Evolutionary conservation across 2,113 vertebrate genomes (phyloP).

Genomic region (Bothrops jararaca): DNA sequence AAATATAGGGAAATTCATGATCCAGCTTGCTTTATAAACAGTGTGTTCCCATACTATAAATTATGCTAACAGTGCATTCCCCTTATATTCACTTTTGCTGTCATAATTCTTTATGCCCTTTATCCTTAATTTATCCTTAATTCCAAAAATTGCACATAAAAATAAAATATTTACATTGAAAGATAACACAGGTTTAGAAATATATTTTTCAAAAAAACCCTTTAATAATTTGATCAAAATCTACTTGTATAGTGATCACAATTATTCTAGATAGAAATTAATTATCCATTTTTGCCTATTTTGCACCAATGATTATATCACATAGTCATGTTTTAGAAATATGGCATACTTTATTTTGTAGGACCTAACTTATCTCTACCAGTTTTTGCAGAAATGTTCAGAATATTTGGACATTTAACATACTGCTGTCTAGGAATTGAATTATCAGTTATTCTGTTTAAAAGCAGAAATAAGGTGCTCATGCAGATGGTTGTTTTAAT

Average conservation of each 20-base stretch:
- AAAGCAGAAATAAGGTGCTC: not conserved
- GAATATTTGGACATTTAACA: not conserved
- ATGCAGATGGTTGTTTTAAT: not conserved
- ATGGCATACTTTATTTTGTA: not conserved
- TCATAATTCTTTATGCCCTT: not conserved
- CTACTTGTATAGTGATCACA: not conserved
- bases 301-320: not conserved
- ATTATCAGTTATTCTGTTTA: not conserved
- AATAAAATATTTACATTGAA: not conserved
- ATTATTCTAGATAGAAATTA: not conserved
- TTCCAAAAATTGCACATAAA: not conserved
- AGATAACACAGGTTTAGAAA: not conserved
- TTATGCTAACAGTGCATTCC: not conserved
- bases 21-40: not conserved
- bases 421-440: too few relatives aligned
- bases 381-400: not conserved
- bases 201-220: not conserved
- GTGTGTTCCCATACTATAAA: not conserved
- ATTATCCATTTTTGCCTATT: not conserved
- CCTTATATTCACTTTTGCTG: not conserved
- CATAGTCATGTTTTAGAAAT: not conserved
- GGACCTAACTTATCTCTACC: not conserved
- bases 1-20: not conserved
- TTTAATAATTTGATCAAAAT: not conserved
- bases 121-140: not conserved